Base-by-base conservation (phyloP, 1,140 invertebrate species). In the Wasmannia auropunctata region DNA sequence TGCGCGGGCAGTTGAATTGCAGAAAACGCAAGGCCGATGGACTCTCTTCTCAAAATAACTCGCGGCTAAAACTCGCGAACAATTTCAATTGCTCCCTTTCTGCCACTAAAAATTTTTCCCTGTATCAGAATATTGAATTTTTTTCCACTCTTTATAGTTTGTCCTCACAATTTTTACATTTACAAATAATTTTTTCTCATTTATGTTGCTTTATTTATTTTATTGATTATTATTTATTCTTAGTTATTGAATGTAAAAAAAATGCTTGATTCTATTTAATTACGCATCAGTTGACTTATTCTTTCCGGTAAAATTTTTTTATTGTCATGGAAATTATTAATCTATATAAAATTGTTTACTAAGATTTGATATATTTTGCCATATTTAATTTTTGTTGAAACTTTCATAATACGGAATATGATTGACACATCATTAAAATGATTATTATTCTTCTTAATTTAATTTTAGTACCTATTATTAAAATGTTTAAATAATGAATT, bases 11-110 rank as follows among this genome's bases (percentile, higher is more conserved):
- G 28, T 40, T 34, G 14, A 81, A 88, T 83, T 60, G 77, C 22
- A 22, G 70, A 67, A 83, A 74, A 72, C 4, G 25, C 19, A 46
- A 28, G 46, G 76, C 28, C 60, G 65, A 86, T 81, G 43, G 69
- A 65, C 10, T 43, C 22, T 70, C 49, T 84, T 89, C 40, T 49
- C 34, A 70, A 88, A 88, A 89, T 88, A 86, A 88, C 76, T 54
- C 87, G 34, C 31, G 2, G 22, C 7, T 10, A 54, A 80, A 28
- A 31, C n/a, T 67, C 2, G 63, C 37, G 63, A 54, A 54, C 16
- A 37, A 69, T 80, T 56, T 25, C 14, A 65, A n/a, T 79, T 10
- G 2, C 5, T 31, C 5, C 46, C 25, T 22, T 28, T 46, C 54
- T 43, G 22, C 14, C 10, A 19, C 8, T 40, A 46, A 43, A 62